Conservation (phyloP, 2,888 invertebrate species). For the Meiosimyza platycephala region DNA sequence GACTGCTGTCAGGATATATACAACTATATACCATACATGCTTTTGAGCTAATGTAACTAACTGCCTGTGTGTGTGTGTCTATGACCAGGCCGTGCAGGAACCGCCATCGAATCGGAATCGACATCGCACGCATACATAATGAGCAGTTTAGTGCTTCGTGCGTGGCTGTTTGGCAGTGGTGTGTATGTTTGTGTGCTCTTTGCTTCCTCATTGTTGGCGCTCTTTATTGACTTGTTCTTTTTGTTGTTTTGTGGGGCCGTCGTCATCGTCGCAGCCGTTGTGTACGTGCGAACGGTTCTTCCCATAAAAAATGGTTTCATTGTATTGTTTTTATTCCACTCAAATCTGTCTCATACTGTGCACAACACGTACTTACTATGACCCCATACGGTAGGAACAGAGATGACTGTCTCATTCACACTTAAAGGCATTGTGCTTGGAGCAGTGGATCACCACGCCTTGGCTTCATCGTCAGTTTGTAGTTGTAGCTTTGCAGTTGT, state of each 20-base stretch:
- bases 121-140: conserved; percentile 65
- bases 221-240: conserved; percentile 33
- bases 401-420: conserved; percentile 28
- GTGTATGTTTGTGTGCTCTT: conserved; percentile 32
- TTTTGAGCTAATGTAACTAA: background rate
- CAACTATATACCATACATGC: conserved; percentile 29
- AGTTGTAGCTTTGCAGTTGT: conserved; percentile 48
- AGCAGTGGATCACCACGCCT: conserved; percentile 44
- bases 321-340: conserved; percentile 33
- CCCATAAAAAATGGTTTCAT: conserved; percentile 39
- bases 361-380: conserved; percentile 2
- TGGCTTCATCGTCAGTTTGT: conserved; percentile 45
- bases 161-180: conserved; percentile 26
- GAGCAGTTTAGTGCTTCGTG: conserved; percentile 47
- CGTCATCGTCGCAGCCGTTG: conserved; percentile 30
- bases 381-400: background rate
- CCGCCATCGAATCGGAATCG: conserved; percentile 63
- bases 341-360: background rate
- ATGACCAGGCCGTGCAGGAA: conserved; percentile 7
- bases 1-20: conserved; percentile 60
- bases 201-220: conserved; percentile 47
- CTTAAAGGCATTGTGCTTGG: conserved; percentile 24
- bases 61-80: conserved; percentile 8
- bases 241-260: conserved; percentile 6
- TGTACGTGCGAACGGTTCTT: conserved; percentile 50